Conservation (phyloP, 2,113 vertebrate genomes). For the Plotosus lineatus region DNA sequence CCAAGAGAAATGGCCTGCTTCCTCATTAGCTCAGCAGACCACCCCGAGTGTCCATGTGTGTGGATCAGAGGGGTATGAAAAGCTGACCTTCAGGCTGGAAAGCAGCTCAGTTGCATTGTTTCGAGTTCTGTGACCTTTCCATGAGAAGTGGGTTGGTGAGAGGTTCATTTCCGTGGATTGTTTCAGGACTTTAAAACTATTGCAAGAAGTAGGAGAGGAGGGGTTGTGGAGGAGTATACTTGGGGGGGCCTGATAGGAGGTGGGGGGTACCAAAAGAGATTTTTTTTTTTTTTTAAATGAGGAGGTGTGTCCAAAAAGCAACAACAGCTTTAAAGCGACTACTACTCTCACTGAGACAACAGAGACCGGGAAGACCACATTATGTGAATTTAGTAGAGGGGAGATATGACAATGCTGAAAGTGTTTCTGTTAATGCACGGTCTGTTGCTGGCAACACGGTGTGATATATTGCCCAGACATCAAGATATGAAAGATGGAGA, state of each 20-base stretch:
- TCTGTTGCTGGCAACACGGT: conserved; percentile 65
- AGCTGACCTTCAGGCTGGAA: conserved; percentile 4
- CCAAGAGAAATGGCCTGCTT: conserved; percentile 62
- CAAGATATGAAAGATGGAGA: conserved; percentile 64
- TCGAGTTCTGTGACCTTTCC: conserved; percentile 53
- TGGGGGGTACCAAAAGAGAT: conserved; percentile 25
- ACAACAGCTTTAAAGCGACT: conserved; percentile 52
- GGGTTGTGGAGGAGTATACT: conserved; percentile 24
- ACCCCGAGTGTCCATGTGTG: conserved; percentile 29
- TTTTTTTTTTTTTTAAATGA: conserved; percentile 38
- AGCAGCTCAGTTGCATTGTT: conserved; percentile 51
- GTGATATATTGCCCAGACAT: conserved; percentile 66
- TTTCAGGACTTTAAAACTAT: conserved; percentile 61
- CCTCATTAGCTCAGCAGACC: conserved; percentile 32
- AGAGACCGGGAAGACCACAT: conserved; percentile 27
- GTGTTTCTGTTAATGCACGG: conserved; percentile 63
- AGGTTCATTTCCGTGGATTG: conserved; percentile 70
- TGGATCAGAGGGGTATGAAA: conserved; percentile 3
- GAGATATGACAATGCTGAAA: conserved; percentile 55
- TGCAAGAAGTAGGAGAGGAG: conserved; percentile 31
- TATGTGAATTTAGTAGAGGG: not conserved
- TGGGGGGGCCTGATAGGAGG: conserved; percentile 24
- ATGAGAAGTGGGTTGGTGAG: conserved; percentile 37
- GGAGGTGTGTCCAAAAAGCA: conserved; percentile 51
- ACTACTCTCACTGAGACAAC: conserved; percentile 17